A percentile compares a stretch with the other conserved stretches of the same genome.
Conservation (phyloP, 2,888 invertebrate genomes). For the Limnephilus rhombicus region DNA sequence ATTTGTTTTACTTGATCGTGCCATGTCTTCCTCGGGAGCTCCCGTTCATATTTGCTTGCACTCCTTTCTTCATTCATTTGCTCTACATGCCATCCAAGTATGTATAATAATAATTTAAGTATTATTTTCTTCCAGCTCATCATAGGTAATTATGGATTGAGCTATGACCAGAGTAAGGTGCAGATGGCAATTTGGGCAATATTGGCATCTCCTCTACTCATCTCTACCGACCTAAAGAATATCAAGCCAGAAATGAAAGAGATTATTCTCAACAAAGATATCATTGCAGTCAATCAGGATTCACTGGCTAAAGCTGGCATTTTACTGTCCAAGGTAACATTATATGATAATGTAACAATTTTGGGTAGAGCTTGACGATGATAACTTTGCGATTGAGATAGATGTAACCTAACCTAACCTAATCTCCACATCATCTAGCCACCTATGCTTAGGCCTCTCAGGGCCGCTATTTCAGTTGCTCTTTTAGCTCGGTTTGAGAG, state of each 20-base stretch:
- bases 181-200: constrained; percentile 89
- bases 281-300: constrained; percentile 78
- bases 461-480: no score
- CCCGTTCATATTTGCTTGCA: no score
- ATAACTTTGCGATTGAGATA: neutral
- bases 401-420: no score
- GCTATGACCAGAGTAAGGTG: constrained; percentile 81
- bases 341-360: neutral
- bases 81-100: no score
- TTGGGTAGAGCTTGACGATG: neutral
- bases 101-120: neutral
- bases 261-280: constrained; percentile 80
- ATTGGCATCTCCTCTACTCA: constrained; percentile 84
- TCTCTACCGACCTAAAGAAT: constrained; percentile 84
- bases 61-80: no score
- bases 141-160: constrained; percentile 81
- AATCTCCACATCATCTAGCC: neutral
- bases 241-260: constrained; percentile 78
- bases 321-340: constrained; percentile 46
- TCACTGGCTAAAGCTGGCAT: constrained; percentile 71
- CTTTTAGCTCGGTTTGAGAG: no score
- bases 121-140: constrained; percentile 72
- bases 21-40: no score
- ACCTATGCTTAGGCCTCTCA: neutral
- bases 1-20: no score